Base-by-base conservation (phyloP, 2,113 vertebrate species). In the Jacana jacana region DNA sequence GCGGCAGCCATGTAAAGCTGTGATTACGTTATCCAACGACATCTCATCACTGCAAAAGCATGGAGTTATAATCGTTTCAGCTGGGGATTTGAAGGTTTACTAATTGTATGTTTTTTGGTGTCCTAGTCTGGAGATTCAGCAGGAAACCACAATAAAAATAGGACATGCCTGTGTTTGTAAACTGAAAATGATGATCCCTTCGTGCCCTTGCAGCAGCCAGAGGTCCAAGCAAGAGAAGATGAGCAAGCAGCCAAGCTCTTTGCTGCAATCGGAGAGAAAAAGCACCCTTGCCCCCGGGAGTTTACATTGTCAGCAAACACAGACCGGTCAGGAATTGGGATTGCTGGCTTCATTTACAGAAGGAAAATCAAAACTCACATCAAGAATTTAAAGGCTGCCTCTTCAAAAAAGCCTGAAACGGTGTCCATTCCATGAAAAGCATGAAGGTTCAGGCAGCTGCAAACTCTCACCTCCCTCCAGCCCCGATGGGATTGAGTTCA, bases 81-180 rank as follows among this genome's bases (percentile, higher is more conserved):
- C 83, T 87, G 88, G 83, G 88, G 92, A 85, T 91, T 89, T 82
- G 70, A 78, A 92, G 91, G 94, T 91, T 81, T 89, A 94, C 95
- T 91, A 86, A 96, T 92, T 88, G 84, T 70, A 22, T 85, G 88
- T 86, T 88, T 93, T 90, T 63, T 35, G 14, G 89, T 57, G 86
- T 92, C 81, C 96, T 80, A 39, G 90, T 57, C 81, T 91, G 76
- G 79, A 94, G 85, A 90, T 91, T 83, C 79, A 90, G 48, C 93
- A 91, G 91, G 89, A 96, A 96, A 93, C 94, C 92, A 94, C 86
- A 97, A 80, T 91, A 82, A 92, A 91, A 78, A 84, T 7, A 92
- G 46, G 71, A 97, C 87, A 88, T 95, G 88, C 51, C 24, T 96
- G 58, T 95, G 93, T 95, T 93, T 96, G 91, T 96, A 95, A 95